Base-by-base conservation (phyloP, 2,888 invertebrate genomes). In the Rhopalosiphum nymphaeae region DNA sequence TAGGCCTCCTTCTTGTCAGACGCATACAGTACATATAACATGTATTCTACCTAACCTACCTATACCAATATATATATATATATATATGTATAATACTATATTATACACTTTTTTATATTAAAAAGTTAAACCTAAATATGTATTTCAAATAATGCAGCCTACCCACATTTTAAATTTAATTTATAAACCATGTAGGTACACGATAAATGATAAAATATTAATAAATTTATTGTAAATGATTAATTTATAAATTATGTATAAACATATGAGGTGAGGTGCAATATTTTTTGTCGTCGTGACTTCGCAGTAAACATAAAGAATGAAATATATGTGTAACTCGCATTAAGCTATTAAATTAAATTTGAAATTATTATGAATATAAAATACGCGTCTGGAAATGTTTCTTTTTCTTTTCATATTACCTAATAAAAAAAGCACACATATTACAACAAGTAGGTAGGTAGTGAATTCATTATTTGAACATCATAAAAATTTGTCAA, bases 401-500 rank as follows among this genome's bases (percentile, higher is more conserved):
- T 90, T 67, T 29, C 42, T 67, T 67, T 36, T 90, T 89, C 13
- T 46, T 36, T 67, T 67, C 36, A 78, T 36, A 78, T 36, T 7
- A 46, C 5, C 44, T 42, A 78, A 36, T 67, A 67, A 90, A 57
- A 89, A 90, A 78, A 78, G 49, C 10, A 44, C 46, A 61, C 61
- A 46, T 44, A 0, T 46, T 78, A 36, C 10, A 21, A 78, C 36
- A 46, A 13, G 57, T 57, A 91, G 44, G 36, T 84, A 84, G 42
- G 84, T 44, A 84, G 67, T 67, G 92, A 92, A 92, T 92, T 92
- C 46, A 67, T 92, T 92, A 88, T 92, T 92, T 53, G 42, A 88
- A 92, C 92, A 87, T 92, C 87, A 87, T 87, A 87, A 92, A 87
- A 46, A 92, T 87, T 87, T 92, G 92, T 92, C 92, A 88, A 87